A percentile compares a stretch with the other conserved stretches of the same genome.
Conservation (phyloP, 2,888 invertebrate species). For the Temnothorax unifasciatus region DNA sequence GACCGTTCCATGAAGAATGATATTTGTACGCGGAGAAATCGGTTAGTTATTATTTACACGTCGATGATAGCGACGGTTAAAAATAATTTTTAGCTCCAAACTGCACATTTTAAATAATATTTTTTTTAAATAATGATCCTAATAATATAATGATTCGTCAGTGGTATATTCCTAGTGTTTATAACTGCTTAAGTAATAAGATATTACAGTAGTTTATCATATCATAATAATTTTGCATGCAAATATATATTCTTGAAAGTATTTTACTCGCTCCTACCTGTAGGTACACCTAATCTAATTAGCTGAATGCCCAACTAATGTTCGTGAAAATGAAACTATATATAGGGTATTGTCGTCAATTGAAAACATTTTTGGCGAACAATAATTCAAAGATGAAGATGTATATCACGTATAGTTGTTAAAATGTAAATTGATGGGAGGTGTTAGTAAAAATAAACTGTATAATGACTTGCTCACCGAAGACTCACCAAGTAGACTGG, state of each 20-base stretch:
- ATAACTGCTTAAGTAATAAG: background rate
- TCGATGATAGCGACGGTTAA: background rate
- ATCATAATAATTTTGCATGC: background rate
- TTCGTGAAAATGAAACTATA: slow-evolving; percentile 10
- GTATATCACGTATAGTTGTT: background rate
- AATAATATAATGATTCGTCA: background rate
- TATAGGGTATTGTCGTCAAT: background rate
- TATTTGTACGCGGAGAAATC: slow-evolving; percentile 17
- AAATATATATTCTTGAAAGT: background rate
- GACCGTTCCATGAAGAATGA: background rate
- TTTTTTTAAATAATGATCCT: background rate
- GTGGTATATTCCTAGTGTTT: background rate
- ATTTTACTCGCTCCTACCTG: slow-evolving; percentile 29
- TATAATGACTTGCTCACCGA: slow-evolving; percentile 80
- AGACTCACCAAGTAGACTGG: slow-evolving; percentile 85
- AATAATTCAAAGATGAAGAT: background rate
- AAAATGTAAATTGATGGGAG: background rate
- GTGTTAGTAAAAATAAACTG: slow-evolving; percentile 35
- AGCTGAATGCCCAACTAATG: background rate
- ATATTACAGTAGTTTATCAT: background rate
- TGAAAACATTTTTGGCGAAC: background rate
- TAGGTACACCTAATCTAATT: slow-evolving; percentile 62
- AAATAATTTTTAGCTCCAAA: background rate
- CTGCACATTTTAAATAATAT: background rate
- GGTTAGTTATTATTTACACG: slow-evolving; percentile 9